phyloP scores from a whole-genome alignment of 1,140 invertebrate genomes.

The Sycophila sp. region DNA sequence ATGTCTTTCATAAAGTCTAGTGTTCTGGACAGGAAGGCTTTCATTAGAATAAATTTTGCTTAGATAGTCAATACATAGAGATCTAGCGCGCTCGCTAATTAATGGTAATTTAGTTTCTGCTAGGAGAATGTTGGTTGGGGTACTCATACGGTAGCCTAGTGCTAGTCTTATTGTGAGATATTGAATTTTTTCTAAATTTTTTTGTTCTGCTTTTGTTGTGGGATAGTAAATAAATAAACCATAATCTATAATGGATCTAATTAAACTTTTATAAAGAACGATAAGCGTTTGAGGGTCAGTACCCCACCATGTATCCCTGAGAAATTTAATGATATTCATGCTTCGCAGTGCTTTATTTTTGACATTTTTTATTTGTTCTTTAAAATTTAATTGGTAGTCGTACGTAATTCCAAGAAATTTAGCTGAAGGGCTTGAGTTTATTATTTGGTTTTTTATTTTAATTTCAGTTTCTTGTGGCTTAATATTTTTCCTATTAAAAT shows the following conservation, averaged over 20 bases:
- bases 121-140: not conserved
- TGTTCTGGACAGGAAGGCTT: too few species aligned
- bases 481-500: too few species aligned
- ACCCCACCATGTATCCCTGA: constrained; percentile 1
- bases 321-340: constrained; percentile 6
- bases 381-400: not conserved
- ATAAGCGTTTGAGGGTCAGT: not conserved
- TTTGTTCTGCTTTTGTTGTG: not conserved
- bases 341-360: not conserved
- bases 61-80: not conserved
- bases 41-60: not conserved
- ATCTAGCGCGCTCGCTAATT: not conserved
- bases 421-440: not conserved
- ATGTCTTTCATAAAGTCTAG: too few species aligned
- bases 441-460: too few species aligned
- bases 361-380: not conserved
- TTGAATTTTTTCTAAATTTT: not conserved
- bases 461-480: not conserved
- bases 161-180: not conserved
- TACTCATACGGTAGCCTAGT: not conserved
- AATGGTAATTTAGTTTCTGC: not conserved
- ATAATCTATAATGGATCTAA: not conserved
- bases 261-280: not conserved
- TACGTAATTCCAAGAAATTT: not conserved
- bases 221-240: not conserved